Conservation (phyloP, 2,797 vertebrate genomes). For the Garrulus glandarius region DNA sequence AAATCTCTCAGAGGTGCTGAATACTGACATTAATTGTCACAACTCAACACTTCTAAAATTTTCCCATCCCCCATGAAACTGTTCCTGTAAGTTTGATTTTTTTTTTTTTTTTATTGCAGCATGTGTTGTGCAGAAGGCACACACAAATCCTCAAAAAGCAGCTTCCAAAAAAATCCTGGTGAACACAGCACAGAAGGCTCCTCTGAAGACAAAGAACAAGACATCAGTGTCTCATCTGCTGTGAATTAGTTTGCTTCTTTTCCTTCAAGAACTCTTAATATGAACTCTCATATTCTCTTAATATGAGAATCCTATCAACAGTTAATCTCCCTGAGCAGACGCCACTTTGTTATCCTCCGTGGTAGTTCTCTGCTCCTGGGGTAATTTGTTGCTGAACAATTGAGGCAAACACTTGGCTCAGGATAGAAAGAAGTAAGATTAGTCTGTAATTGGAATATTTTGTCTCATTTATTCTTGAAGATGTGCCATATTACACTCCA, state of each 20-base stretch:
- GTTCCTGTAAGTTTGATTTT: background rate
- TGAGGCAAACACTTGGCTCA: constrained; percentile 70
- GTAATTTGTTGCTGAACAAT: constrained; percentile 69
- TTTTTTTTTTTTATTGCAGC: background rate
- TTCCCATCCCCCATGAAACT: background rate
- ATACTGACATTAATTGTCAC: background rate
- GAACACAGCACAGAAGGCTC: constrained; percentile 8
- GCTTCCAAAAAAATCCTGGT: constrained; percentile 15
- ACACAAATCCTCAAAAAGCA: constrained; percentile 25
- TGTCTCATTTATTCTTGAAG: constrained; percentile 79
- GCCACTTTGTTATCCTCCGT: background rate
- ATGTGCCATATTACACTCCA: constrained; percentile 72
- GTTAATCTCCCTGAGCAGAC: constrained; percentile 32
- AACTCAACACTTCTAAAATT: background rate
- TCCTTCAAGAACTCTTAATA: background rate
- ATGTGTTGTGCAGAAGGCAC: constrained; percentile 19
- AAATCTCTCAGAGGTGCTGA: background rate
- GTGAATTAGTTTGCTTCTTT: constrained; percentile 46
- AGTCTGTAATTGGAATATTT: constrained; percentile 76
- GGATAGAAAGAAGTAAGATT: constrained; percentile 59
- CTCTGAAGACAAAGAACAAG: constrained; percentile 46
- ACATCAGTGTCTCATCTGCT: constrained; percentile 45
- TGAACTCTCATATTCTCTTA: background rate
- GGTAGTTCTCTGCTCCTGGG: constrained; percentile 28
- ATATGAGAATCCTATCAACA: background rate